phyloP scores from a whole-genome alignment of 1,140 invertebrate genomes.

The Batillaria attramentaria region DNA sequence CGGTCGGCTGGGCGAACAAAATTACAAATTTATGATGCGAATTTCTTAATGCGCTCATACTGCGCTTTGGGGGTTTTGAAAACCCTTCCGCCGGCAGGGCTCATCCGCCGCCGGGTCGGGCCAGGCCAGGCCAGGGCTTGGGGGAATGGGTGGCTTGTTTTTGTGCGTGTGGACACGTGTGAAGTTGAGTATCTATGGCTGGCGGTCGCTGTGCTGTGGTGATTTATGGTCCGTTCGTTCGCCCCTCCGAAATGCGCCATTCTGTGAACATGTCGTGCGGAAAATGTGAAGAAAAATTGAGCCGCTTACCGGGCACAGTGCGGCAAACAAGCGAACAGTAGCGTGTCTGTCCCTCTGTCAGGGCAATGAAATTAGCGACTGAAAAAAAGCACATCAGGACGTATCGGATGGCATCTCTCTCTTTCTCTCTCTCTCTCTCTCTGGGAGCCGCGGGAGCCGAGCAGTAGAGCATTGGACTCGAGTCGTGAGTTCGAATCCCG shows the following conservation, averaged over 20 bases:
- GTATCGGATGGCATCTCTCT: not conserved
- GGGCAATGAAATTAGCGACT: not conserved
- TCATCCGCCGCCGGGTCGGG: no score
- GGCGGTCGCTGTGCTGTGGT: no score
- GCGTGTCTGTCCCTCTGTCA: not conserved
- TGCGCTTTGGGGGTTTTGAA: not conserved
- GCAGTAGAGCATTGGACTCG: no score
- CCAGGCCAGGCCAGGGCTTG: not conserved
- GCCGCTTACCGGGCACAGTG: not conserved
- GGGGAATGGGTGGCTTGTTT: not conserved
- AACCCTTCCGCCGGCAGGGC: no score
- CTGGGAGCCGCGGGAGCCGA: not conserved
- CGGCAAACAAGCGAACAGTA: constrained; percentile 1
- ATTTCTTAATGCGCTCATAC: not conserved
- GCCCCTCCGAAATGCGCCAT: no score
- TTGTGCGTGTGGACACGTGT: not conserved
- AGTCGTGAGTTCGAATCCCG: no score
- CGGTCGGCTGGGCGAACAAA: constrained; percentile 27
- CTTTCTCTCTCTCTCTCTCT: not conserved
- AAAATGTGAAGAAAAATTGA: constrained; percentile 24
- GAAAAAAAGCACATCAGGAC: not conserved
- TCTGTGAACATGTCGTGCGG: constrained; percentile 3
- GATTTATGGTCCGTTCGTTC: no score
- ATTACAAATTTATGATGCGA: constrained; percentile 39
- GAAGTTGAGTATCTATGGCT: no score